Conservation (phyloP, 1,140 invertebrate species). For the Drosophila sucinea region DNA sequence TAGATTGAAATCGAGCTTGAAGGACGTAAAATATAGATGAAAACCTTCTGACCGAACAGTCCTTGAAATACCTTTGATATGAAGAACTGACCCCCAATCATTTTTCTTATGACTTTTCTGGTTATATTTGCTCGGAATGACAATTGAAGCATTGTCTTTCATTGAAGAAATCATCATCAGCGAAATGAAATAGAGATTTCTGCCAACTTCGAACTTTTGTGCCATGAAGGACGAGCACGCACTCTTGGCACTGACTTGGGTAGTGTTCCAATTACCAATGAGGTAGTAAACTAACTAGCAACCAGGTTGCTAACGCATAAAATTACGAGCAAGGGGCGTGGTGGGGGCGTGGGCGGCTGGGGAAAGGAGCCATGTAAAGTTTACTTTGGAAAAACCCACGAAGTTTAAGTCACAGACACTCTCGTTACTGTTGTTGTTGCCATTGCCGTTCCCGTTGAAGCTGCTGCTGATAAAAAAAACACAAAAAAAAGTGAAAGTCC, state of each 20-base stretch:
- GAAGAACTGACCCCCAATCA: too few species aligned
- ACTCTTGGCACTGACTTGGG: not conserved
- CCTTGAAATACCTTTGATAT: too few species aligned
- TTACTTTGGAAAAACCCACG: not conserved
- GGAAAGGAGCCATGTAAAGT: not conserved
- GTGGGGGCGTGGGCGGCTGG: not conserved
- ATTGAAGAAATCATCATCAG: too few species aligned
- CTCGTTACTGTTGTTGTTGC: not conserved
- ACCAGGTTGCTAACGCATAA: not conserved
- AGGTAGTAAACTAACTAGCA: slow-evolving; percentile 2
- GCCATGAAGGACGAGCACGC: not conserved
- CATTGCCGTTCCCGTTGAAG: not conserved
- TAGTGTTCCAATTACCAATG: slow-evolving; percentile 3
- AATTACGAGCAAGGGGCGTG: not conserved
- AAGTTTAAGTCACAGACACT: slow-evolving; percentile 6
- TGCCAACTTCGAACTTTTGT: not conserved
- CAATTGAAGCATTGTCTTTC: too few species aligned
- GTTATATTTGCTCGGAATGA: too few species aligned
- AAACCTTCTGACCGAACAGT: too few species aligned
- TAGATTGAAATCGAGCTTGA: too few species aligned
- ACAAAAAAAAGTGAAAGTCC: slow-evolving; percentile 23
- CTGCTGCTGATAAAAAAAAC: not conserved
- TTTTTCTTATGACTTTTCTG: too few species aligned
- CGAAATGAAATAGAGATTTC: too few species aligned
- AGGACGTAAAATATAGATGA: too few species aligned